Evolutionary conservation across 2,797 vertebrate genomes (phyloP), one percentile per base, ranked within the genome.

Genomic region (Dallia pectoralis): DNA sequence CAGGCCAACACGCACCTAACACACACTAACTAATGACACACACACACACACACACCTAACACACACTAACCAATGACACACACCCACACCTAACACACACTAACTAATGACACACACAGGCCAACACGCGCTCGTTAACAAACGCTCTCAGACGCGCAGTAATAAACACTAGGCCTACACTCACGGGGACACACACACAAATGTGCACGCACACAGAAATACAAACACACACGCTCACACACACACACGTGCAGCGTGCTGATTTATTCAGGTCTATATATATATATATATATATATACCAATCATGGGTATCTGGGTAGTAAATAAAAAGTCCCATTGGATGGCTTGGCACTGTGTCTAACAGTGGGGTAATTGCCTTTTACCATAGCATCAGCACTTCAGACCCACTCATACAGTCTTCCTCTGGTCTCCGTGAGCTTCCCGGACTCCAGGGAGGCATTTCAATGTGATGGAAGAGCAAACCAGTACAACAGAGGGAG

Each of bases 241-340:
- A 86, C 87, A 88, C 87, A 86, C 77, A 80, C 89, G 64, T 85
- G 83, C 82, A 81, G 29, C 67, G 75, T 16, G 9, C n/a, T 51
- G 70, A 77, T 82, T 82, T 72, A 75, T 79, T 84, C 74, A 69
- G 67, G 77, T 81, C 78, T 65, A 69, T 65, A 70, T n/a, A n/a
- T n/a, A n/a, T n/a, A n/a, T n/a, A n/a, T 65, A 69, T 65, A 70
- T n/a, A n/a, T n/a, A n/a, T 74, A 33, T 77, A 77, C 80, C 48
- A 12, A 61, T 74, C 83, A 77, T 79, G 78, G 74, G 83, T 40
- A 78, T 74, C 78, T 78, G 56, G 59, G 74, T 74, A 30, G 71
- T 27, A 30, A 77, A 16, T 47, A 14, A 3, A 59, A n/a, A 59
- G 69, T 65, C 14, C 14, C 66, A 19, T 14, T 67, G 51, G 73